Conservation (phyloP, 2,797 vertebrate species). For the Oreochromis mossambicus region DNA sequence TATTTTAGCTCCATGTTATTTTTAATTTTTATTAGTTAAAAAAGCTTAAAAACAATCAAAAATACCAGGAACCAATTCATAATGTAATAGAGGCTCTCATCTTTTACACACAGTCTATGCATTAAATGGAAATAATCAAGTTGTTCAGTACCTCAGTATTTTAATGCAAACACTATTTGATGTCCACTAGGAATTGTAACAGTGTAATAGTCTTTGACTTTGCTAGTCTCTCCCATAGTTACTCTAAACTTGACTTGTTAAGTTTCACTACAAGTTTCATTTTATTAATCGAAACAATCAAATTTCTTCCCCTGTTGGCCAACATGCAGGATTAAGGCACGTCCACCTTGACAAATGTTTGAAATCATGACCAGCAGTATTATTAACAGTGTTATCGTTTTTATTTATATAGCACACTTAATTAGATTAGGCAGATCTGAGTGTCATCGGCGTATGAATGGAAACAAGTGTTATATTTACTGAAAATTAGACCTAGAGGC, state of each 20-base stretch:
- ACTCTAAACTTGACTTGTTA: not conserved
- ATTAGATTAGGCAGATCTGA: not conserved
- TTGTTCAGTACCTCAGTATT: not conserved
- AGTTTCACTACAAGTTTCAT: not conserved
- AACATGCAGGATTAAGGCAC: not conserved
- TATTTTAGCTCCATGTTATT: not conserved
- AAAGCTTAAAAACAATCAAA: not conserved
- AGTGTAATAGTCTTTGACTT: not conserved
- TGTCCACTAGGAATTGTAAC: not conserved
- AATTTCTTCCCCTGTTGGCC: not conserved
- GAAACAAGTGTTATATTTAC: not conserved
- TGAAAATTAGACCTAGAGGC: not conserved
- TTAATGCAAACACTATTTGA: not conserved
- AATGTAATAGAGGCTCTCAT: no score
- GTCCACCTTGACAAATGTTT: not conserved
- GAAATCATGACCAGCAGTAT: not conserved
- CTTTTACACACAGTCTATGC: no score
- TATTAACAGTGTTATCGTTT: not conserved
- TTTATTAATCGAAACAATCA: not conserved
- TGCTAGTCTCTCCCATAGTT: not conserved
- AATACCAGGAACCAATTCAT: no score
- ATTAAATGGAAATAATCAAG: no score
- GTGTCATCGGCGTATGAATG: not conserved
- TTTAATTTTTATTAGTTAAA: not conserved
- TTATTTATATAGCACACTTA: not conserved